phyloP scores from a whole-genome alignment of 1,140 invertebrate genomes.

The Papilio xuthus region DNA sequence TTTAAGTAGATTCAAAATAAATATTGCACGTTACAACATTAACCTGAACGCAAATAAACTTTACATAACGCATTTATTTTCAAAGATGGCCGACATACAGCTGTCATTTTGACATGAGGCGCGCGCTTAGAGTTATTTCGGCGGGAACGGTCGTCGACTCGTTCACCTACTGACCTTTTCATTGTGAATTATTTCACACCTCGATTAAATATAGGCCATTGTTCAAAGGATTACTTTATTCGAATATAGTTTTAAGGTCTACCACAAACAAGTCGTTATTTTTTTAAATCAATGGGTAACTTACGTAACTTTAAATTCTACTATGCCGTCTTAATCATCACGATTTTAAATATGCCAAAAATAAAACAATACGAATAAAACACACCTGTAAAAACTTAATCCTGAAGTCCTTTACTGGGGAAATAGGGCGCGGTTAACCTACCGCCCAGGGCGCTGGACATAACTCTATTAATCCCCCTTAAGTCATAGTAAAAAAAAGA shows the following conservation, averaged over 20 bases:
- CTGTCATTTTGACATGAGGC: slow-evolving; percentile 11
- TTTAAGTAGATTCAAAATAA: neutral
- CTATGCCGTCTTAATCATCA: too few relatives aligned
- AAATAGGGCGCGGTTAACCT: too few relatives aligned
- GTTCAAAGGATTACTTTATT: neutral
- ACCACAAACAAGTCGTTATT: too few relatives aligned
- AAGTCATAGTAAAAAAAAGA: too few relatives aligned
- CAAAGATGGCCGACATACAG: slow-evolving; percentile 26
- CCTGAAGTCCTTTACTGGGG: too few relatives aligned
- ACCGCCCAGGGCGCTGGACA: too few relatives aligned
- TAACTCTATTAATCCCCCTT: too few relatives aligned
- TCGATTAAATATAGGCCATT: neutral
- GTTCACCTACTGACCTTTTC: slow-evolving; percentile 52
- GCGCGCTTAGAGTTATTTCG: slow-evolving; percentile 38
- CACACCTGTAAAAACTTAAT: too few relatives aligned
- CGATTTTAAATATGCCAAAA: too few relatives aligned
- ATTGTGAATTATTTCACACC: slow-evolving; percentile 21
- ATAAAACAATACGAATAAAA: too few relatives aligned
- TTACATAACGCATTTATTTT: slow-evolving; percentile 26
- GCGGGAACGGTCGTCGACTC: slow-evolving; percentile 51
- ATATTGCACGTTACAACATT: slow-evolving; percentile 4
- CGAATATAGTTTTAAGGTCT: neutral
- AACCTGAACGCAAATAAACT: slow-evolving; percentile 15
- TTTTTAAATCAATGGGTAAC: too few relatives aligned
- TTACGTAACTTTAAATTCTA: too few relatives aligned